Conservation (phyloP, 2,113 vertebrate genomes). For the Hippocampus abdominalis region DNA sequence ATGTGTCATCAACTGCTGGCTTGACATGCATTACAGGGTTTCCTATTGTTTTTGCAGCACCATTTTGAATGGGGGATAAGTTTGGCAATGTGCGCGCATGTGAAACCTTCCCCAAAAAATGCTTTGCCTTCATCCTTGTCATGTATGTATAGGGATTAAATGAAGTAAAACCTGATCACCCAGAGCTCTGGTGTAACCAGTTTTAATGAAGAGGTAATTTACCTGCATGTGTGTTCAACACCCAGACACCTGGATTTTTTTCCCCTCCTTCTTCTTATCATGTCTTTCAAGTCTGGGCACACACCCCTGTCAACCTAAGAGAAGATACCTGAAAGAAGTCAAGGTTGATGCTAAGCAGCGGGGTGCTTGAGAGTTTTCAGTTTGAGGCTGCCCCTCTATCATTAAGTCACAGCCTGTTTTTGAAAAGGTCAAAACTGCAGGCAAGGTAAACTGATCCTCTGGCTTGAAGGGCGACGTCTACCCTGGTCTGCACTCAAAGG, state of each 20-base stretch:
- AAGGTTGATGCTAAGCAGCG: constrained; percentile 26
- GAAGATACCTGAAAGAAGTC: constrained; percentile 15
- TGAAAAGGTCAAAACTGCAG: constrained; percentile 52
- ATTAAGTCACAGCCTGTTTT: constrained; percentile 35
- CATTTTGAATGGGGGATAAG: too few species aligned
- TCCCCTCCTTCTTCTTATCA: constrained; percentile 9
- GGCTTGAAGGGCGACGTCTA: constrained; percentile 44
- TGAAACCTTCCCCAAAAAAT: too few species aligned
- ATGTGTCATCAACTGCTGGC: too few species aligned
- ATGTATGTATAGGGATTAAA: background rate
- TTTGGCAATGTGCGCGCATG: too few species aligned
- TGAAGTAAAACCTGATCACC: constrained; percentile 38
- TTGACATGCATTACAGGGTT: too few species aligned
- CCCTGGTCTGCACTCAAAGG: constrained; percentile 21
- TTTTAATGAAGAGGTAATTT: constrained; percentile 18
- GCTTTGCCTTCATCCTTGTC: background rate
- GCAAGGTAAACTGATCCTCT: constrained; percentile 53
- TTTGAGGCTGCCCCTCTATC: constrained; percentile 23
- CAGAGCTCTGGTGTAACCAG: constrained; percentile 22
- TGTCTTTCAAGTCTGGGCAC: constrained; percentile 33
- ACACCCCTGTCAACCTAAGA: constrained; percentile 23
- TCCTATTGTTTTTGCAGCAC: too few species aligned
- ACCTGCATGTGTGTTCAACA: constrained; percentile 8
- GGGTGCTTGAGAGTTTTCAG: constrained; percentile 16
- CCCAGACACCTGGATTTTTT: background rate